Base-by-base conservation (phyloP, 2,797 vertebrate genomes). In the Sebastes iracundus region DNA sequence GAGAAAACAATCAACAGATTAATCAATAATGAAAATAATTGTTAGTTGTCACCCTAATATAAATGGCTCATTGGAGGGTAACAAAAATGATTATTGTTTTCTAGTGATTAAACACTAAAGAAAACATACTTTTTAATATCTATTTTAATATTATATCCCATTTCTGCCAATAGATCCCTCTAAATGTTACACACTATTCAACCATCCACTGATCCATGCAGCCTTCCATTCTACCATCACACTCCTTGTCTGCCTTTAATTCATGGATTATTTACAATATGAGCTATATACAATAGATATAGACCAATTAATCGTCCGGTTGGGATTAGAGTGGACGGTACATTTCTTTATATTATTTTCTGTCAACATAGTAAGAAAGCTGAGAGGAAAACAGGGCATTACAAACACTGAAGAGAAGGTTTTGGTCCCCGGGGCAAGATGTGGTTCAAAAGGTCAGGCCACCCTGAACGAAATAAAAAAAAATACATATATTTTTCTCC, bases 41-140 rank as follows among this genome's bases (percentile, higher is more conserved):
- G 18, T 49, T 49, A 8, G 46, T 49, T 49, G 46, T 18, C 0
- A 0, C 7, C 16, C 0, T 49, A 18, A 49, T 20, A 49, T 49
- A 0, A 49, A 49, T 0, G 2, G 46, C 18, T 49, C 46, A 49
- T 49, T 49, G 0, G 8, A 49, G 18, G 46, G 46, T 49, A 49
- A 46, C n/a, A n/a, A n/a, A n/a, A n/a, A n/a, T 7, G 7, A 46
- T 46, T 46, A 49, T 38, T 11, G 33, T 11, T 11, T 33, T 33
- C 33, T 9, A 11, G 3, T 33, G 33, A 33, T 33, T 33, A 33
- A 4, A 38, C 12, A 38, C 35, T 11, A 11, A 33, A 33, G 33
- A 35, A 35, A 35, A 35, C 11, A 35, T 35, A 32, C 32, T 32
- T 32, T 33, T 33, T 11, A 33, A 4, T 33, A 33, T 33, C 10